Conservation (phyloP, 2,113 vertebrate genomes). For the western clawed frog (Xenopus tropicalis) region DNA sequence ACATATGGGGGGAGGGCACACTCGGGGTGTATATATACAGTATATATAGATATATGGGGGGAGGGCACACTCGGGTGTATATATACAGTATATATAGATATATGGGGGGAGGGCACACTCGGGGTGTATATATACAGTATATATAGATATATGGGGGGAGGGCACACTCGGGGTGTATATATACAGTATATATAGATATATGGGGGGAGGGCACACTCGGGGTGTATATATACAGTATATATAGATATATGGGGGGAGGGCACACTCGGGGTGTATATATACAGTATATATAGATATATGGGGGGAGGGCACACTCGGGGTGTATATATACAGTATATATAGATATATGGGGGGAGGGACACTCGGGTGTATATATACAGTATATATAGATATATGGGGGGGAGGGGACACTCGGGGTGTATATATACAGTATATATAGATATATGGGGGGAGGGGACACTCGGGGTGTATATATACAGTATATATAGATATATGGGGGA, state of each 20-base stretch:
- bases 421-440: background rate
- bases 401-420: background rate
- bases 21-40: background rate
- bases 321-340: background rate
- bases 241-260: conserved; percentile 47
- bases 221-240: background rate
- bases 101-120: conserved; percentile 8
- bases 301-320: background rate
- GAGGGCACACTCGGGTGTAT: background rate
- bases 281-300: conserved; percentile 46
- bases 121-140: background rate
- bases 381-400: conserved; percentile 45
- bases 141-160: conserved; percentile 46
- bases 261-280: too few relatives aligned
- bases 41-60: conserved; percentile 45
- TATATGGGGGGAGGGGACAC: conserved; percentile 47
- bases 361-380: background rate
- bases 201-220: background rate
- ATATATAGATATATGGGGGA: conserved; percentile 45
- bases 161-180: background rate
- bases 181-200: conserved; percentile 46
- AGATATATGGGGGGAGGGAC: conserved; percentile 46
- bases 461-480: background rate
- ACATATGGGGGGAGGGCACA: conserved; percentile 13
- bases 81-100: conserved; percentile 39